Conservation (phyloP, 2,113 vertebrate genomes). For the Forbesichthys agassizii region DNA sequence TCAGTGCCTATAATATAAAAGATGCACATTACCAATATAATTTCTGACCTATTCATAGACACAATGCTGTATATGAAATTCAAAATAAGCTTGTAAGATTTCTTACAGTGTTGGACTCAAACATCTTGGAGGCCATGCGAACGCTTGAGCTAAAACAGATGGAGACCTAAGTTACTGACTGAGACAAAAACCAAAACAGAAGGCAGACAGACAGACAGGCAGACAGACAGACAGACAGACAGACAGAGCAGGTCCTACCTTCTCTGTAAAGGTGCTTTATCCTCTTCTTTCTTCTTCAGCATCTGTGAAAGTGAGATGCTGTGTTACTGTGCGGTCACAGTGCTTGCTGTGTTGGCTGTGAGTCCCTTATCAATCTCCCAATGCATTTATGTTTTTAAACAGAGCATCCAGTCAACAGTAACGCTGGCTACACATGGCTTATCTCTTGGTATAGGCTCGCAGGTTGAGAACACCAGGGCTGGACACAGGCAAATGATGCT, state of each 20-base stretch:
- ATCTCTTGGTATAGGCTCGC: conserved; percentile 5
- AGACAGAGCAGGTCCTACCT: conserved; percentile 54
- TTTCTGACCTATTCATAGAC: neutral
- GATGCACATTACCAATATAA: too few species aligned
- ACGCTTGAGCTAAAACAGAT: conserved; percentile 70
- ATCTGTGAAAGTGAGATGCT: conserved; percentile 49
- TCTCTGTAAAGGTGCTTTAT: conserved; percentile 64
- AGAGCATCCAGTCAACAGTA: conserved; percentile 33
- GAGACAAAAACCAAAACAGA: neutral
- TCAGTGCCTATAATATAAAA: too few species aligned
- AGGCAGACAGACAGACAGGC: neutral
- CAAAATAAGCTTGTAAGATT: neutral
- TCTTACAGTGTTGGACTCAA: conserved; percentile 65
- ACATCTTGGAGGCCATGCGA: conserved; percentile 62
- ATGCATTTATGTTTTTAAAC: neutral
- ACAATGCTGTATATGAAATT: too few species aligned
- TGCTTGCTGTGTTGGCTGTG: neutral
- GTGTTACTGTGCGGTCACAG: neutral
- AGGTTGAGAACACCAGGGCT: neutral
- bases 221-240: neutral
- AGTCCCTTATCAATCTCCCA: conserved; percentile 1
- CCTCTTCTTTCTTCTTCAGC: conserved; percentile 72
- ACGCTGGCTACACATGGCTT: conserved; percentile 24
- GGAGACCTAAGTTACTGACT: neutral
- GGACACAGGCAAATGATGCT: conserved; percentile 49